Conservation (phyloP, 2,888 invertebrate species). For the Cantharis nigra region DNA sequence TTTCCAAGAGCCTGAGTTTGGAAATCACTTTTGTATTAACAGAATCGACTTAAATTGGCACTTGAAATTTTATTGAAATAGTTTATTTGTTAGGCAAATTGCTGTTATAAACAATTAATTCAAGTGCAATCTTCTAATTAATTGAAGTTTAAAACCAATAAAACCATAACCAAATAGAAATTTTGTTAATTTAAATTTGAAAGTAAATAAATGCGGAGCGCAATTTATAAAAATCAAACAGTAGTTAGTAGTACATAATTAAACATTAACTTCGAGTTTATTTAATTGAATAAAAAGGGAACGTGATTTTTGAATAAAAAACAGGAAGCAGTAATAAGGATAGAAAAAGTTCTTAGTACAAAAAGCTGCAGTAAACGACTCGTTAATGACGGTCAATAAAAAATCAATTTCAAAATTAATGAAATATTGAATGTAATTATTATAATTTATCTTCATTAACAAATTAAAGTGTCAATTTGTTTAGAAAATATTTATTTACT, state of each 20-base stretch:
- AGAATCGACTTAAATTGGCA: background rate
- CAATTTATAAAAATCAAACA: background rate
- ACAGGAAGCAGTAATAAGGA: background rate
- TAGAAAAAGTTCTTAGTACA: background rate
- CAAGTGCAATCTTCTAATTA: background rate
- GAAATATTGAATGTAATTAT: background rate
- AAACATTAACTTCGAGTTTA: background rate
- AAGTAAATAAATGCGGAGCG: background rate
- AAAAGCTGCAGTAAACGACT: background rate
- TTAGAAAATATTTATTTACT: background rate
- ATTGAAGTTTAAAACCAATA: background rate
- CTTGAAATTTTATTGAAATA: background rate
- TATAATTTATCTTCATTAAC: background rate
- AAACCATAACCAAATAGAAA: background rate
- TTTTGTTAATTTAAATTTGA: background rate
- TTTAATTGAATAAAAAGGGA: background rate
- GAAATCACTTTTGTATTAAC: too few species aligned
- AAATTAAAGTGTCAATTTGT: background rate
- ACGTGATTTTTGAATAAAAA: background rate
- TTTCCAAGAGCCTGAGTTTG: too few species aligned
- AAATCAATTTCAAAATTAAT: background rate
- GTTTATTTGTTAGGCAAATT: background rate
- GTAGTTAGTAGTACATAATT: background rate
- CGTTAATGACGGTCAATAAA: background rate
- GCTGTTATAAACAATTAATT: background rate